phyloP scores from a whole-genome alignment of 2,113 vertebrate species.

The Numenius arquata region DNA sequence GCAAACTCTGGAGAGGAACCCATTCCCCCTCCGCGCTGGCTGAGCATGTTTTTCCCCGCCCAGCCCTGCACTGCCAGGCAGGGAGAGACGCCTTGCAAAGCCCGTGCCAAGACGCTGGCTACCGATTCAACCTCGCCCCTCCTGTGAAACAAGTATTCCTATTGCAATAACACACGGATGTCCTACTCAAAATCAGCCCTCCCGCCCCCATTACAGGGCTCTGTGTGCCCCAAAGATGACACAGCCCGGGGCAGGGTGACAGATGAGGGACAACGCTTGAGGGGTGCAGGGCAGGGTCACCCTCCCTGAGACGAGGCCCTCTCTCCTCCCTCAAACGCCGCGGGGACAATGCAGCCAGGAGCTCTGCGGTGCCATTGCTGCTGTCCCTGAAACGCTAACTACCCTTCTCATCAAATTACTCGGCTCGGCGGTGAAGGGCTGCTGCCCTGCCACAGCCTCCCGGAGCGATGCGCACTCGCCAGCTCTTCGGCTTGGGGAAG shows the following conservation, averaged over 20 bases:
- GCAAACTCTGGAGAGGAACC: neutral
- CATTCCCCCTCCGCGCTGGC: rapidly evolving
- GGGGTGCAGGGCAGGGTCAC: neutral
- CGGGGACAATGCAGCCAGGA: neutral
- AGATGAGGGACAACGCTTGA: neutral
- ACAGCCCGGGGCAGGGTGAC: neutral
- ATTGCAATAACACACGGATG: rapidly evolving
- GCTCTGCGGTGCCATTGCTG: neutral
- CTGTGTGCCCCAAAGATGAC: rapidly evolving
- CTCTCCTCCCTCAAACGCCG: rapidly evolving
- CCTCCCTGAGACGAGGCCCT: rapidly evolving
- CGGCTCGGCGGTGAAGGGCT: neutral
- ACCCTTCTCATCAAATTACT: neutral
- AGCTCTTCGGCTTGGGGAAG: neutral
- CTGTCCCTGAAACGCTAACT: neutral
- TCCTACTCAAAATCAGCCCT: neutral
- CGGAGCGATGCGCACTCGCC: rapidly evolving
- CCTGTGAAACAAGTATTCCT: neutral
- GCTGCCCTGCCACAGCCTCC: neutral
- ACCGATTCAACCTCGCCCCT: neutral
- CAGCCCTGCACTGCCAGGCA: neutral
- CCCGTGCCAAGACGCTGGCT: neutral
- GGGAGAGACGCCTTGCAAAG: neutral
- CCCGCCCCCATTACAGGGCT: rapidly evolving
- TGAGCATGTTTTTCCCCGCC: neutral